phyloP scores from a whole-genome alignment of 2,888 invertebrate species.

The Peribatodes rhomboidaria region DNA sequence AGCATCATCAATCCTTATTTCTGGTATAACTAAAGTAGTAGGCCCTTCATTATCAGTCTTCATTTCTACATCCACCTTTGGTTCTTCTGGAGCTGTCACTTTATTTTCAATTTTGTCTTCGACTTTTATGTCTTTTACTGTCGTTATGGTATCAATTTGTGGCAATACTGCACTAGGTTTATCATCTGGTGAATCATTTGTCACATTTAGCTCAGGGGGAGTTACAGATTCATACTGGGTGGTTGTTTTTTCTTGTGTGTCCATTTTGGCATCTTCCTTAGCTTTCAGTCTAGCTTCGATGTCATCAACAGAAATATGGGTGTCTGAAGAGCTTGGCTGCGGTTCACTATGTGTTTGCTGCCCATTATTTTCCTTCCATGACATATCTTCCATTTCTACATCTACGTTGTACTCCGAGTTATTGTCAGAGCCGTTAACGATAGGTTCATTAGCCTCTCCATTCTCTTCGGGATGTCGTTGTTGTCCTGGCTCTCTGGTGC shows the following conservation, averaged over 20 bases:
- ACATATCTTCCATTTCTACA: constrained; percentile 85
- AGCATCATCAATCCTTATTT: constrained; percentile 79
- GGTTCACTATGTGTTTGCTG: constrained; percentile 68
- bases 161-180: constrained; percentile 51
- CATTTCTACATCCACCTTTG: constrained; percentile 67
- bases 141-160: constrained; percentile 41
- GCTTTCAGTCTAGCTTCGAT: constrained; percentile 78
- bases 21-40: constrained; percentile 69
- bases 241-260: constrained; percentile 64
- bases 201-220: constrained; percentile 67
- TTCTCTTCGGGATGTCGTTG: constrained; percentile 88
- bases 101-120: constrained; percentile 42
- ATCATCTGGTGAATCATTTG: constrained; percentile 57
- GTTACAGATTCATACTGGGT: constrained; percentile 71
- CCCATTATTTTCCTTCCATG: constrained; percentile 78
- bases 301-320: constrained; percentile 76
- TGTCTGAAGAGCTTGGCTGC: constrained; percentile 77
- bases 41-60: constrained; percentile 56
- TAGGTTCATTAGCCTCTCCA: constrained; percentile 87
- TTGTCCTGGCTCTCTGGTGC: constrained; percentile 90
- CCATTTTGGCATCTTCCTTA: constrained; percentile 75
- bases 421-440: constrained; percentile 87
- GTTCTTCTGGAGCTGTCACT: constrained; percentile 47
- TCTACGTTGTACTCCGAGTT: constrained; percentile 85
- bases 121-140: constrained; percentile 49